Evolutionary conservation across 2,888 invertebrate genomes (phyloP), one percentile per base, ranked within the genome.

Genomic region (Hofmannophila pseudospretella): DNA sequence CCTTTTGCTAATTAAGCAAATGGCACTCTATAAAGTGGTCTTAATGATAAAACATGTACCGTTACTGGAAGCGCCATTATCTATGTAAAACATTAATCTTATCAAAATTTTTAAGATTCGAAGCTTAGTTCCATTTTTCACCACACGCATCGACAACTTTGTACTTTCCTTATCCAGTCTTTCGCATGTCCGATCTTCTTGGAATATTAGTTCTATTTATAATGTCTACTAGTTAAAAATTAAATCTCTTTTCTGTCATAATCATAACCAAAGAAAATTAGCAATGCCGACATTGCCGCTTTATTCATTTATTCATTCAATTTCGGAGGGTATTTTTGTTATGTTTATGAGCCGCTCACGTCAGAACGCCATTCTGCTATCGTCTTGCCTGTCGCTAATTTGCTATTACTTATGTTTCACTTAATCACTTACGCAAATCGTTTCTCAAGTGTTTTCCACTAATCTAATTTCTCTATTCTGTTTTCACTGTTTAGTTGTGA

Each of bases 401-500:
- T 27, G 31, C 30, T 34, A 23, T 30, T 20, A 16, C 29, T 38
- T 32, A 19, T 27, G 34, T 29, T 36, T 19, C 10, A 27, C 16
- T 33, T 30, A 34, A 27, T 30, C 4, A 28, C 20, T 35, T 28
- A 19, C 5, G 5, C 22, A 30, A 8, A 35, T 34, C 33, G 33
- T 34, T 34, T 35, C 19, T 34, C 26, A 10, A 28, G 28, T 35
- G 32, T 29, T 38, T 25, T 41, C 36, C 36, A 34, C 41, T 40
- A 39, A 33, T 33, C 32, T 45, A 42, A 13, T 14, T 42, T 40
- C 32, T 8, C 32, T 42, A 41, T 34, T 8, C 32, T 49, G 13
- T 28, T 41, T 49, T 39, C 50, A 29, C 45, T 34, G 34, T 35
- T 51, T 48, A 45, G 41, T 54, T 48, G 46, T 42, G 43, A 48